Percentiles rank a stretch among this genome's conserved stretches.
These are phyloP conservation scores for Epirrhoe tristata DNA, from an alignment of 2,888 invertebrate genomes.

Conservation along the genomic window DNA sequence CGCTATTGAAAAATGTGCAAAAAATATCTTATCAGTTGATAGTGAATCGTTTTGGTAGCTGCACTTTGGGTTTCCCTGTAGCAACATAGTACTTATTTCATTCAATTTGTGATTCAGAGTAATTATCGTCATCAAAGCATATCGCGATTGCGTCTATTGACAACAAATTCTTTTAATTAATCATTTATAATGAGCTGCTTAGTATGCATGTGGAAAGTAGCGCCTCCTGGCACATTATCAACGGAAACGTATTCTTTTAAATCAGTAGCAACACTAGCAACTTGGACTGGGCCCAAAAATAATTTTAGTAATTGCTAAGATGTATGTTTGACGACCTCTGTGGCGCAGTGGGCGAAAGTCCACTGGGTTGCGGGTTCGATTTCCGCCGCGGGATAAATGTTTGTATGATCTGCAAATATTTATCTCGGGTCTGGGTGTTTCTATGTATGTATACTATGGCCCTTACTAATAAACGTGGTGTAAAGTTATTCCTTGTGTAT, in stretches of 20 bases:
- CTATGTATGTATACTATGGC: too few species aligned
- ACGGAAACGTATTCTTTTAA: not conserved
- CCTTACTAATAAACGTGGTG: too few species aligned
- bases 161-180: slow-evolving; percentile 35
- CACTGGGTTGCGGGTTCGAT: too few species aligned
- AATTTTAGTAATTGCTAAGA: too few species aligned
- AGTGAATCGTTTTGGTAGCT: slow-evolving; percentile 23
- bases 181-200: slow-evolving; percentile 43
- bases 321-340: too few species aligned
- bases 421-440: too few species aligned
- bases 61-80: slow-evolving; percentile 26
- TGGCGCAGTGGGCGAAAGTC: too few species aligned
- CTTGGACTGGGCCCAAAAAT: too few species aligned
- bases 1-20: not conserved
- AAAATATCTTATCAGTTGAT: slow-evolving; percentile 13
- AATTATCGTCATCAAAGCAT: slow-evolving; percentile 38
- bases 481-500: too few species aligned
- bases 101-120: slow-evolving; percentile 32
- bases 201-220: slow-evolving; percentile 26
- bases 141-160: slow-evolving; percentile 22
- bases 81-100: slow-evolving; percentile 34
- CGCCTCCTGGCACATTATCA: not conserved
- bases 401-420: too few species aligned
- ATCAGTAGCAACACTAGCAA: too few species aligned
- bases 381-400: too few species aligned